phyloP scores from a whole-genome alignment of 2,113 vertebrate genomes.

The Speoplatyrhinus poulsoni region DNA sequence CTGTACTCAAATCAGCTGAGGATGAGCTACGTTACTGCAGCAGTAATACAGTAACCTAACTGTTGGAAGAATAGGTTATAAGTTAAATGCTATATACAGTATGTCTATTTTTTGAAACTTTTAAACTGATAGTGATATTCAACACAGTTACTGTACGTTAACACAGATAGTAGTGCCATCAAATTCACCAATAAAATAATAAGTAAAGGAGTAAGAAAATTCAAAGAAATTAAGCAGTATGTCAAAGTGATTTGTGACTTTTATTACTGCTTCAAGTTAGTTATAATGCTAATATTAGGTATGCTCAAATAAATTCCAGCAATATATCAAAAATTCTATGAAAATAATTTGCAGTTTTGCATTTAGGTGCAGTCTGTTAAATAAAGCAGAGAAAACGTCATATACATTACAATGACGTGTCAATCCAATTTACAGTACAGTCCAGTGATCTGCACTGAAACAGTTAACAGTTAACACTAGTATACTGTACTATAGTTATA shows the following conservation, averaged over 20 bases:
- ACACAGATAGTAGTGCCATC: background rate
- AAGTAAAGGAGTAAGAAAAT: constrained; percentile 32
- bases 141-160: too few species aligned
- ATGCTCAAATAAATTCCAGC: background rate
- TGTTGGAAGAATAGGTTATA: constrained; percentile 1
- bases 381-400: too few species aligned
- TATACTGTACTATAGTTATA: too few species aligned
- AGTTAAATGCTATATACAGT: background rate
- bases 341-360: background rate
- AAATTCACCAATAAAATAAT: constrained; percentile 1
- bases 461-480: background rate
- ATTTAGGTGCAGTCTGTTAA: too few species aligned
- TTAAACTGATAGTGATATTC: too few species aligned
- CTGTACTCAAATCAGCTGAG: constrained; percentile 47
- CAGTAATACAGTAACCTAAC: background rate
- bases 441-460: background rate
- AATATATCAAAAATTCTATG: background rate
- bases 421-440: too few species aligned
- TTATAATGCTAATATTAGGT: background rate
- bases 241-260: background rate
- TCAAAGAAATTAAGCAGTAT: background rate
- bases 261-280: background rate
- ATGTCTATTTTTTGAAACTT: too few species aligned
- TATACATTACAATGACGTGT: too few species aligned
- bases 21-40: too few species aligned